Evolutionary conservation across 2,113 vertebrate genomes (phyloP).

Genomic region (Bujurquina vittata): DNA sequence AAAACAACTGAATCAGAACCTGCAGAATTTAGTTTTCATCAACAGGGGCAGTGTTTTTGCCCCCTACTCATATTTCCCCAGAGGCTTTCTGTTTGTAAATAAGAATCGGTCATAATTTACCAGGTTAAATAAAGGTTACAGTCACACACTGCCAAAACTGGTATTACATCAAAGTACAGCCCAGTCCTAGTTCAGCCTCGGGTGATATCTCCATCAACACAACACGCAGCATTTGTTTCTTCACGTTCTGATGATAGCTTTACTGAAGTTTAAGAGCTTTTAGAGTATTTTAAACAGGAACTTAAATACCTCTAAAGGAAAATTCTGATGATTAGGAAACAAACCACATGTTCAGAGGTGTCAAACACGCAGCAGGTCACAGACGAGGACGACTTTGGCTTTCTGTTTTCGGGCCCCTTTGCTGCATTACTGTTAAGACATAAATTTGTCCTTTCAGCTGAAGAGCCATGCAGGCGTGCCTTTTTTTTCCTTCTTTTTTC

Average conservation of each 20-base stretch:
- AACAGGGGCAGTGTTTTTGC: neutral
- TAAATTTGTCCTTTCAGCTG: too few relatives aligned
- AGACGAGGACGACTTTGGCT: too few relatives aligned
- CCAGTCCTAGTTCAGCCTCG: neutral
- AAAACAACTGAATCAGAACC: neutral
- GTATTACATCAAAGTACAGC: neutral
- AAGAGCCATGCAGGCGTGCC: too few relatives aligned
- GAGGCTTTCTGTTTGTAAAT: neutral
- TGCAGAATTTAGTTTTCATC: neutral
- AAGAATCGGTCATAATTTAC: neutral
- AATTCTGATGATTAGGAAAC: neutral
- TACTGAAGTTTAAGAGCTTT: neutral
- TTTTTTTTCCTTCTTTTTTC: too few relatives aligned
- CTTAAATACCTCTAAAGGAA: neutral
- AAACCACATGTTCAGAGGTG: too few relatives aligned
- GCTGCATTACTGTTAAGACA: neutral
- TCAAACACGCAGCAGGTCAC: too few relatives aligned
- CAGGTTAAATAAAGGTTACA: neutral
- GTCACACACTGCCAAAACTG: neutral
- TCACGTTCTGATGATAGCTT: neutral
- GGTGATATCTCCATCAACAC: neutral
- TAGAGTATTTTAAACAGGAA: neutral
- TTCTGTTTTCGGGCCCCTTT: neutral
- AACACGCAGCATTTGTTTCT: neutral
- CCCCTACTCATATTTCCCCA: neutral